phyloP scores from a whole-genome alignment of 2,888 invertebrate genomes.

The Caenorhabditis japonica region DNA sequence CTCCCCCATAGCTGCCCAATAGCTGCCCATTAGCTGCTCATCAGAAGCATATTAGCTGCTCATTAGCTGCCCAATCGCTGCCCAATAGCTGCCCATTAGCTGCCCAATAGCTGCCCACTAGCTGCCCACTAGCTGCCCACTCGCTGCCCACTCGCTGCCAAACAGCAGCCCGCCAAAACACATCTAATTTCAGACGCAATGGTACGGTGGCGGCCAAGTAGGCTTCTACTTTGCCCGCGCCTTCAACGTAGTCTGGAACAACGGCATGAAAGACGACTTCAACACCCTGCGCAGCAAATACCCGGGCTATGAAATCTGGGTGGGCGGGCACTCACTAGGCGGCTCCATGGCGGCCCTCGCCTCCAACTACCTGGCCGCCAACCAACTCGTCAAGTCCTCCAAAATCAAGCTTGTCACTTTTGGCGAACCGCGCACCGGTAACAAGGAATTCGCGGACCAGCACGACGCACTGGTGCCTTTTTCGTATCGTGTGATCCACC shows the following conservation, averaged over 20 bases:
- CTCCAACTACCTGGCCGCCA: slow-evolving; percentile 52
- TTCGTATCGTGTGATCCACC: slow-evolving; percentile 62
- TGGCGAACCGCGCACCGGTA: slow-evolving; percentile 70
- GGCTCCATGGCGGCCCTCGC: slow-evolving; percentile 68
- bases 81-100: too few relatives aligned
- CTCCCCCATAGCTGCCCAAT: too few relatives aligned
- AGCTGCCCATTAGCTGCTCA: too few relatives aligned
- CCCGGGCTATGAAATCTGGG: slow-evolving; percentile 58
- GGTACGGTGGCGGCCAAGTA: slow-evolving; percentile 59
- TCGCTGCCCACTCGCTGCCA: too few relatives aligned
- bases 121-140: too few relatives aligned
- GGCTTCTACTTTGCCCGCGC: slow-evolving; percentile 61
- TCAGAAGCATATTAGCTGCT: too few relatives aligned
- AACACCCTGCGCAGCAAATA: slow-evolving; percentile 38
- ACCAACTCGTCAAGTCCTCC: slow-evolving; percentile 32
- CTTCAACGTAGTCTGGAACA: slow-evolving; percentile 57
- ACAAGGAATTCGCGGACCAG: slow-evolving; percentile 57
- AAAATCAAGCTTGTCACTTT: slow-evolving; percentile 65
- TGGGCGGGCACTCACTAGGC: slow-evolving; percentile 65
- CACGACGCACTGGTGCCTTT: slow-evolving; percentile 58
- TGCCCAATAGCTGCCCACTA: too few relatives aligned
- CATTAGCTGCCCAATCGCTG: too few relatives aligned
- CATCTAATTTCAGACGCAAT: slow-evolving; percentile 29
- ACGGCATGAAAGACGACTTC: slow-evolving; percentile 57
- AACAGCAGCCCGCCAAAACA: too few relatives aligned